Percentiles rank a stretch among this genome's conserved stretches.
Conservation (phyloP, 2,113 vertebrate species). For the Craseonycteris thonglongyai region DNA sequence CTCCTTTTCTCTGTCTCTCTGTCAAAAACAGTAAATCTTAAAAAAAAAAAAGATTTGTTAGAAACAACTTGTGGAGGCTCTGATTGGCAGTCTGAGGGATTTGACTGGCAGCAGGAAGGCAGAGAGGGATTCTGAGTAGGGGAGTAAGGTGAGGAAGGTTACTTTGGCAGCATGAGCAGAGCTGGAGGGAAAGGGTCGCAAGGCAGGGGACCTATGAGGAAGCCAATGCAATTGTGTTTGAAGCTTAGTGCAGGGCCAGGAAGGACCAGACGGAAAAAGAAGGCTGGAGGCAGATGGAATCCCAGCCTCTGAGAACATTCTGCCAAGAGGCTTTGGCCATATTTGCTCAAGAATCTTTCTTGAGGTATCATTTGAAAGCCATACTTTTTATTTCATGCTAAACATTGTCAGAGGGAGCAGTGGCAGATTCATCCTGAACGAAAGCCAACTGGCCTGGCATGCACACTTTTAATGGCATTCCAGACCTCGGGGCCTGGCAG, state of each 20-base stretch:
- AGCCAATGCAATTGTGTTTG: background rate
- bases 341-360: conserved; percentile 76
- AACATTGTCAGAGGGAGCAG: conserved; percentile 65
- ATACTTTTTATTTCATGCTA: conserved; percentile 61
- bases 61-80: background rate
- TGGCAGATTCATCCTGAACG: conserved; percentile 46
- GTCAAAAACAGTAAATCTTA: too few relatives aligned
- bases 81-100: background rate
- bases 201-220: background rate
- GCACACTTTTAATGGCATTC: conserved; percentile 51
- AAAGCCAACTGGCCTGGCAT: conserved; percentile 43
- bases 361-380: conserved; percentile 60
- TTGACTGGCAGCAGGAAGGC: background rate
- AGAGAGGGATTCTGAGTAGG: background rate
- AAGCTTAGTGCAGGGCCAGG: background rate
- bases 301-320: conserved; percentile 15
- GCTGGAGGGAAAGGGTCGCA: too few relatives aligned
- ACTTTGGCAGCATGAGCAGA: background rate
- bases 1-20: too few relatives aligned
- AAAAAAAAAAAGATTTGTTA: background rate
- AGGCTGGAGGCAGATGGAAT: conserved; percentile 13
- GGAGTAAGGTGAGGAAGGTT: background rate
- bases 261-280: conserved; percentile 4
- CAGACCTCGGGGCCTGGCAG: conserved; percentile 15
- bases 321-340: conserved; percentile 67